A percentile compares a stretch with the other conserved stretches of the same genome.
Conservation (phyloP, 92 coral and sea anemone species). For the Galaxea fascicularis region DNA sequence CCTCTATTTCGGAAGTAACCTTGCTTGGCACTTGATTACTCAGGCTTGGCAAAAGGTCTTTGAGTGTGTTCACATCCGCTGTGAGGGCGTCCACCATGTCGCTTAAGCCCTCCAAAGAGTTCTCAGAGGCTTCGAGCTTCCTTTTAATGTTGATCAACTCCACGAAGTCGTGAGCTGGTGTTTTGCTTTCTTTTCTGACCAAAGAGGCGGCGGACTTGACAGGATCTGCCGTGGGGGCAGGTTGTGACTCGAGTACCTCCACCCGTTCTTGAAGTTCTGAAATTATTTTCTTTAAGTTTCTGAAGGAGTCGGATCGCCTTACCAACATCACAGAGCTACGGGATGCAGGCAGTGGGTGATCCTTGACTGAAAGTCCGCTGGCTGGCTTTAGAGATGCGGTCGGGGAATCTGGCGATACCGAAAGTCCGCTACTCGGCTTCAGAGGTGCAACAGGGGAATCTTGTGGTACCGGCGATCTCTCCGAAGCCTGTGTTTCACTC, state of each 20-base stretch:
- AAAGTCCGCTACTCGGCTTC: slow-evolving; percentile 2
- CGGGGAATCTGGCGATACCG: background rate
- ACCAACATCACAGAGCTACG: slow-evolving; percentile 44
- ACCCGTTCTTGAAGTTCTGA: slow-evolving; percentile 82
- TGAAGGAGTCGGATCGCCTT: slow-evolving; percentile 54
- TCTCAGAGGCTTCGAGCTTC: slow-evolving; percentile 86
- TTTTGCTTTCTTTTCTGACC: slow-evolving; percentile 82
- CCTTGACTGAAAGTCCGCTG: background rate
- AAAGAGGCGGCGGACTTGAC: slow-evolving; percentile 74
- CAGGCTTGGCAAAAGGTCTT: slow-evolving; percentile 15
- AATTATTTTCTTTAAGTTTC: slow-evolving; percentile 65
- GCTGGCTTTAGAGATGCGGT: slow-evolving; percentile 19
- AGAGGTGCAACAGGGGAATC: background rate
- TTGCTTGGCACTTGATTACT: background rate
- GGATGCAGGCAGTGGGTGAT: background rate
- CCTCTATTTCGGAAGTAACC: slow-evolving; percentile 14
- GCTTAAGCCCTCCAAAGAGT: slow-evolving; percentile 79
- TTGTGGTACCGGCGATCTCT: background rate
- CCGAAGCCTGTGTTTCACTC: background rate
- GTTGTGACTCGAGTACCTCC: slow-evolving; percentile 71
- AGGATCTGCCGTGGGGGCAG: slow-evolving; percentile 32
- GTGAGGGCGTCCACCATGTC: slow-evolving; percentile 85
- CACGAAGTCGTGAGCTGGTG: slow-evolving; percentile 94
- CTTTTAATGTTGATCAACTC: slow-evolving; percentile 82
- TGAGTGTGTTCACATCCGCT: slow-evolving; percentile 71